Evolutionary conservation across 1,140 invertebrate species (phyloP).

Genomic region (Marisa cornuarietis): DNA sequence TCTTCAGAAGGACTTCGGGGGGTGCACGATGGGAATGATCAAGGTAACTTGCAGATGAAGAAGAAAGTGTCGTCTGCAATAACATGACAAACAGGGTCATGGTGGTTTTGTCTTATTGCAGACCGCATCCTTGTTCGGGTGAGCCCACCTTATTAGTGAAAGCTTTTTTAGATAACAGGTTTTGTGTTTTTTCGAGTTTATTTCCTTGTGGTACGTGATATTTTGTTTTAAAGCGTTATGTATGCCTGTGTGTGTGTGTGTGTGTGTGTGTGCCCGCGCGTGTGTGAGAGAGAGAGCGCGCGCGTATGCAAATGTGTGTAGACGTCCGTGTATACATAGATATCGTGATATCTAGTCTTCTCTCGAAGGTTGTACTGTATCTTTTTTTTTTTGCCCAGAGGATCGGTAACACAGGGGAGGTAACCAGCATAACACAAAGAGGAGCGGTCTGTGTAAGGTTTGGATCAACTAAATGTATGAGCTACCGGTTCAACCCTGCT

Average conservation of each 20-base stretch:
- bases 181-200: neutral
- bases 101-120: neutral
- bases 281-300: too few relatives aligned
- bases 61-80: too few relatives aligned
- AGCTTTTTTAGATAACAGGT: neutral
- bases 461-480: neutral
- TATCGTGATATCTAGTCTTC: too few relatives aligned
- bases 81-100: neutral
- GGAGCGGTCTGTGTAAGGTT: neutral
- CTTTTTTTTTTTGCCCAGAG: neutral
- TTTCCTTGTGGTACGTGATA: too few relatives aligned
- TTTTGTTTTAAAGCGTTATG: too few relatives aligned
- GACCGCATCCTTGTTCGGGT: neutral
- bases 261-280: too few relatives aligned
- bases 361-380: too few relatives aligned
- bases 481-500: constrained; percentile 2
- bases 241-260: too few relatives aligned
- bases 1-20: constrained; percentile 83
- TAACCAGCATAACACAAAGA: neutral
- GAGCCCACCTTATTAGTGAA: neutral
- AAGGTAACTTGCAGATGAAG: constrained; percentile 69
- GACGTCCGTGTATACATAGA: too few relatives aligned
- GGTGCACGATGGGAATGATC: constrained; percentile 86
- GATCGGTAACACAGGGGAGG: constrained; percentile 5
- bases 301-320: too few relatives aligned